Evolutionary conservation across 2,797 vertebrate genomes (phyloP).

Genomic region (Decapterus maruadsi): DNA sequence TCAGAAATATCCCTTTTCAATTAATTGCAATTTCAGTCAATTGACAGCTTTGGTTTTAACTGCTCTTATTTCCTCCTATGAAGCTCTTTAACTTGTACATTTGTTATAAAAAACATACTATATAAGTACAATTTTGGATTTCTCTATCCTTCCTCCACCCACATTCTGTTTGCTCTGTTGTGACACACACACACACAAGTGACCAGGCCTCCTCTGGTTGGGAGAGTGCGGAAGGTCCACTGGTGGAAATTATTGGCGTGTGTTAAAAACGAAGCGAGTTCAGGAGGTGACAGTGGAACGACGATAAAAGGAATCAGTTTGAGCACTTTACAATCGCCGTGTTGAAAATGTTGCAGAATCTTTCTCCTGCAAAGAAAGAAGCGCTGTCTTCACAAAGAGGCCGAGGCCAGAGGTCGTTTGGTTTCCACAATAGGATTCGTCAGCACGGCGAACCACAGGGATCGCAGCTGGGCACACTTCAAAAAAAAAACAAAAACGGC

Average conservation of each 20-base stretch:
- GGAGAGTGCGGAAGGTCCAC: not conserved
- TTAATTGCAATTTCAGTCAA: no score
- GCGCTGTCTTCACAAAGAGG: not conserved
- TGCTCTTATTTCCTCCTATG: no score
- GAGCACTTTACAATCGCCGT: not conserved
- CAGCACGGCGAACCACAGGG: not conserved
- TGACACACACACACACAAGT: slow-evolving; percentile 4
- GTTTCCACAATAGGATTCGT: slow-evolving; percentile 23
- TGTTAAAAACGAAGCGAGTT: not conserved
- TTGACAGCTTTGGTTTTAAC: no score
- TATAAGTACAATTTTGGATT: not conserved
- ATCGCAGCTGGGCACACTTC: not conserved
- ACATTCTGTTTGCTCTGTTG: slow-evolving; percentile 23
- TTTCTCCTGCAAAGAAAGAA: not conserved
- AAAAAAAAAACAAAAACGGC: not conserved
- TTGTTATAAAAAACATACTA: no score
- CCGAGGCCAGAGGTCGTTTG: slow-evolving; percentile 32
- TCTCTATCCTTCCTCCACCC: not conserved
- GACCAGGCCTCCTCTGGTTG: not conserved
- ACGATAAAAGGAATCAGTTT: slow-evolving; percentile 16
- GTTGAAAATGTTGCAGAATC: slow-evolving; percentile 16
- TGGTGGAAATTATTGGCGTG: not conserved
- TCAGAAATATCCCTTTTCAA: no score
- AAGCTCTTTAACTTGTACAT: no score
- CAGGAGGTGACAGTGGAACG: not conserved